A percentile compares a stretch with the other conserved stretches of the same genome.
phyloP scores from a whole-genome alignment of 2,888 invertebrate genomes.

The Tetrapedia diversipes region DNA sequence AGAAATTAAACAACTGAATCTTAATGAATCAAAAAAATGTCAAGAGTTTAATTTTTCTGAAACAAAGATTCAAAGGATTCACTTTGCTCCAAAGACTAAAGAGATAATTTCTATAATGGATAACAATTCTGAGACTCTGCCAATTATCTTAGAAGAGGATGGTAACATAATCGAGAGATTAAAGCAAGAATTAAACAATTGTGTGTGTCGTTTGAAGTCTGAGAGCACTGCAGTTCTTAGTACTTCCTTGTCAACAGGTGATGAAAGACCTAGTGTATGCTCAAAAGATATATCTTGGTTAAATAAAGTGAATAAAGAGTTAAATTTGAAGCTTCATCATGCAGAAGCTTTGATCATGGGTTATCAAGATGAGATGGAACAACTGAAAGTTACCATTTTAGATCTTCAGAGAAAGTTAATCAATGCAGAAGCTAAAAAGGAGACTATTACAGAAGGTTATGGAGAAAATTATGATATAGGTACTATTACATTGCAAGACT shows the following conservation, averaged over 20 bases:
- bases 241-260: slow-evolving; percentile 82
- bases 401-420: slow-evolving; percentile 83
- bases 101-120: slow-evolving; percentile 82
- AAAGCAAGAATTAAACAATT: slow-evolving; percentile 87
- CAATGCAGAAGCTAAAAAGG: slow-evolving; percentile 82
- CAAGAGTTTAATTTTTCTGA: slow-evolving; percentile 37
- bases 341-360: slow-evolving; percentile 83
- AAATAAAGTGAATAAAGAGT: slow-evolving; percentile 77
- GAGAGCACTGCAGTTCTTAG: slow-evolving; percentile 89
- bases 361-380: slow-evolving; percentile 82
- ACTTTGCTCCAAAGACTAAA: slow-evolving; percentile 88
- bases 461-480: slow-evolving; percentile 81
- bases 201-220: slow-evolving; percentile 86
- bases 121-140: slow-evolving; percentile 86
- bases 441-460: slow-evolving; percentile 85
- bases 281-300: slow-evolving; percentile 69
- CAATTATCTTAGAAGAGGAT: slow-evolving; percentile 84
- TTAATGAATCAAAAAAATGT: slow-evolving; percentile 70
- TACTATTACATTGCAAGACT: slow-evolving; percentile 73
- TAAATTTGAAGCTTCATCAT: slow-evolving; percentile 85
- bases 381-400: slow-evolving; percentile 86
- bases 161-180: slow-evolving; percentile 85
- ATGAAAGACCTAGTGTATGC: slow-evolving; percentile 57
- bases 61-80: slow-evolving; percentile 84
- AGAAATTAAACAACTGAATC: slow-evolving; percentile 72